Base-by-base conservation (phyloP, 2,113 vertebrate species). In the Pachycephala philippinensis region DNA sequence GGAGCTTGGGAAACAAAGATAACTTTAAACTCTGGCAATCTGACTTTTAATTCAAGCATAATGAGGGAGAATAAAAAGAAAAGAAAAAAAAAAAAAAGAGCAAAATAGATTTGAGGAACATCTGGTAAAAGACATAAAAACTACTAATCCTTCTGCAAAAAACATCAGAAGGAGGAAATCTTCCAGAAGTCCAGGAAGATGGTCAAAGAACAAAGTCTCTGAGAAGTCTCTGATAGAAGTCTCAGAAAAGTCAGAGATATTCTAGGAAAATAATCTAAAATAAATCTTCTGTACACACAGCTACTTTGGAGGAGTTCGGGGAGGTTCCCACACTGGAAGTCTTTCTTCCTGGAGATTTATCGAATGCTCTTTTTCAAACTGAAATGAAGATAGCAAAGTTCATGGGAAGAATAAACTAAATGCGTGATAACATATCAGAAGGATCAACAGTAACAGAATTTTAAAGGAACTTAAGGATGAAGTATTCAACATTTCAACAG, bases 1-100 rank as follows among this genome's bases (percentile, higher is more conserved):
- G 23, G 44, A 82, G 23, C 30, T 68, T 47, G 37, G n/a, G 26
- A 69, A 42, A 78, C 24, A 71, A 90, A 76, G 35, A 47, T 4
- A 60, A 17, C 61, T 93, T 94, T 78, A 42, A 89, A 76, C 24
- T 61, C 64, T 64, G 49, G 33, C 47, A 91, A 84, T 93, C 15
- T 93, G 47, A 59, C 56, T 97, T 94, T 63, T 74, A 93, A 78
- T 96, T 91, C 49, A 91, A 89, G 30, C 35, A 52, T 63, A 94
- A 84, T 66, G 82, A 84, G 10, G 54, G 17, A 77, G 69, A 74
- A 60, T 3, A 71, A n/a, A 72, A 56, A 39, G 23, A 24, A 23
- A 27, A 19, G 37, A 39, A 39, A 9, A 39, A 21, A 6, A 5
- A 28, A 35, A 27, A 10, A 42, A n/a, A 15, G 12, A 50, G 19